These are phyloP conservation scores for Sinopyrophorus schimmeli DNA, from an alignment of 2,888 invertebrate species.

Conservation along the genomic window DNA sequence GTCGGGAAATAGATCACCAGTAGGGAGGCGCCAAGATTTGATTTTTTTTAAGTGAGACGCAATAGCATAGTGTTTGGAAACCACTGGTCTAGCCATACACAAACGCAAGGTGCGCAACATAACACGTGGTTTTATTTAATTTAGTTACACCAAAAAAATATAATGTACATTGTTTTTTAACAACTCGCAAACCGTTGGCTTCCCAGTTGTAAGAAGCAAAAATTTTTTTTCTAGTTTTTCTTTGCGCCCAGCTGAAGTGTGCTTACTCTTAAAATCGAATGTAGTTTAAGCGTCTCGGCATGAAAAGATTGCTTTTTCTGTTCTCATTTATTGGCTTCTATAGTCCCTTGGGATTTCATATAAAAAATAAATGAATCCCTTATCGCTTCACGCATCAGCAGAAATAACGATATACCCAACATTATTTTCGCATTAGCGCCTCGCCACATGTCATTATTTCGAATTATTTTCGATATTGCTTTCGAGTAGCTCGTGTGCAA, in stretches of 20 bases:
- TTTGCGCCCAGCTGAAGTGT: slow-evolving; percentile 8
- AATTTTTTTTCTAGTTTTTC: slow-evolving; percentile 5
- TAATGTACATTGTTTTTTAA: too few species aligned
- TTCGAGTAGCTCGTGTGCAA: slow-evolving; percentile 20
- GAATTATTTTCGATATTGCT: slow-evolving; percentile 29
- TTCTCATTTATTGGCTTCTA: slow-evolving; percentile 29
- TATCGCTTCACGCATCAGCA: slow-evolving; percentile 27
- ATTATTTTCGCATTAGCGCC: slow-evolving; percentile 39
- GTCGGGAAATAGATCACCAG: too few species aligned
- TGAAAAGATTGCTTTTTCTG: slow-evolving; percentile 29
- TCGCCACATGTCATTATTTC: slow-evolving; percentile 30
- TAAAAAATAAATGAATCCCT: slow-evolving; percentile 32
- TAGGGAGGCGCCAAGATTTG: too few species aligned
- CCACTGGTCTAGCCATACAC: too few species aligned
- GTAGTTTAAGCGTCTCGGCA: slow-evolving; percentile 20
- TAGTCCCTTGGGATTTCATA: slow-evolving; percentile 28
- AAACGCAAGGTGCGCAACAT: too few species aligned
- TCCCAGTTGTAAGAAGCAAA: too few species aligned
- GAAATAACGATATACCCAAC: slow-evolving; percentile 30
- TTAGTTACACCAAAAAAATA: too few species aligned
- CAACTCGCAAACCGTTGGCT: too few species aligned
- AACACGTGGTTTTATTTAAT: too few species aligned
- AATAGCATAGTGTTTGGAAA: too few species aligned
- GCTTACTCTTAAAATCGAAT: slow-evolving; percentile 21
- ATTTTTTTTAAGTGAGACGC: too few species aligned